phyloP scores from a whole-genome alignment of 2,888 invertebrate genomes.

The Sphaerophoria rueppellii region DNA sequence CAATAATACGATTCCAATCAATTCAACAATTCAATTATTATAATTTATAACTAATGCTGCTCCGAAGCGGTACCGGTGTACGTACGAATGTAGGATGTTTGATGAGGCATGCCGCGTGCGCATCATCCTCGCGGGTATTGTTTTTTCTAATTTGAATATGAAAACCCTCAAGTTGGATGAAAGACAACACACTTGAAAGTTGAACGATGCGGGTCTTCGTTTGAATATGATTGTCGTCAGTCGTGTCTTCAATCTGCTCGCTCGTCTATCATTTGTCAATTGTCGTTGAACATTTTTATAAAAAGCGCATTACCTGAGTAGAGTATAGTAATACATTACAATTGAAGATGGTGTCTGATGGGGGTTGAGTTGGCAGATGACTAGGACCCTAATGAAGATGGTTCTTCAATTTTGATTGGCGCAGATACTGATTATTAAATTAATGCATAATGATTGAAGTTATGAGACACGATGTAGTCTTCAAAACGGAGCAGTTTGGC shows the following conservation, averaged over 20 bases:
- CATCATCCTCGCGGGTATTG: conserved; percentile 10
- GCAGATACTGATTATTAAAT: too few species aligned
- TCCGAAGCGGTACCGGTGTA: not conserved
- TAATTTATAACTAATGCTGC: conserved; percentile 65
- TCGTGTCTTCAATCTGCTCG: conserved; percentile 6
- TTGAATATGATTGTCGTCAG: conserved; percentile 53
- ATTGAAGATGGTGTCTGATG: conserved; percentile 16
- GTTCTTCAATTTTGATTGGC: not conserved
- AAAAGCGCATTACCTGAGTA: conserved; percentile 36
- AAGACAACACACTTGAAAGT: conserved; percentile 65
- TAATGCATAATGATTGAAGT: too few species aligned
- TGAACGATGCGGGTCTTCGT: conserved; percentile 61
- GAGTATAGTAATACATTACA: conserved; percentile 28
- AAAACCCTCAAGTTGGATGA: conserved; percentile 55
- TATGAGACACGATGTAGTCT: too few species aligned
- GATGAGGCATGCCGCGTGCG: conserved; percentile 43
- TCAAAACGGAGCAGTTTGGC: too few species aligned
- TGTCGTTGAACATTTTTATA: conserved; percentile 54
- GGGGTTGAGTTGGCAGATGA: conserved; percentile 3
- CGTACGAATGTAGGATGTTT: not conserved
- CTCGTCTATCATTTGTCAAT: conserved; percentile 27
- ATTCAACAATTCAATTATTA: conserved; percentile 73
- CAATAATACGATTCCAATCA: conserved; percentile 72
- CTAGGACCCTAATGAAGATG: not conserved
- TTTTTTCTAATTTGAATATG: conserved; percentile 71